Evolutionary conservation across 2,113 vertebrate species (phyloP), one percentile per base, ranked within the genome.

Genomic region (Jacana jacana): DNA sequence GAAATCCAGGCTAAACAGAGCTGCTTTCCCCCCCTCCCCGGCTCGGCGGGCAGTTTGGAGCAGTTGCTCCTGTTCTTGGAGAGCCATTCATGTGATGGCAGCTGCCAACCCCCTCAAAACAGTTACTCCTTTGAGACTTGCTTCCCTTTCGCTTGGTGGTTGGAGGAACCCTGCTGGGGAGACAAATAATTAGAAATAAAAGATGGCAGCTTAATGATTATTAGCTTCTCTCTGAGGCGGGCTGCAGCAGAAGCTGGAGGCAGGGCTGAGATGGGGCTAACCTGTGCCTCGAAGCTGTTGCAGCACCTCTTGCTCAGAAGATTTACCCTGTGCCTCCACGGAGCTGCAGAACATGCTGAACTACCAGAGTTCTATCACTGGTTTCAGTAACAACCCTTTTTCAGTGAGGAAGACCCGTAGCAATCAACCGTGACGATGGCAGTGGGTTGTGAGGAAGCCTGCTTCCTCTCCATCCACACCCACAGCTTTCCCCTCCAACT

Each of bases 121-220:
- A 91, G 79, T 73, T 72, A 27, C 6, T 87, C 93, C 89, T 95
- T 97, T 96, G 94, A 96, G 85, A 54, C 40, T 94, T 11, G 63
- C 75, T 89, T 89, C 79, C 71, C 79, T 93, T 69, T 70, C 16
- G 40, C 94, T 89, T 33, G 66, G 57, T 91, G 91, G 81, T 52
- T 88, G 85, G 76, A 83, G 93, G 91, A 91, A 71, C 93, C 94
- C 95, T 82, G 91, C 95, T 96, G 96, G 46, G 95, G 93, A 86
- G 91, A 91, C 89, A 96, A 96, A 96, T 96, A 96, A 96, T 96
- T 94, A 91, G 87, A 89, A 95, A 93, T 40, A 96, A 95, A 96
- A 94, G 94, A 94, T 81, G 88, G 94, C 95, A 96, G 93, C 93
- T 88, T 96, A 95, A 94, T 73, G 91, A 96, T 77, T 72, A 91